Conservation (phyloP, 2,797 vertebrate species). For the Sciurus vulgaris region DNA sequence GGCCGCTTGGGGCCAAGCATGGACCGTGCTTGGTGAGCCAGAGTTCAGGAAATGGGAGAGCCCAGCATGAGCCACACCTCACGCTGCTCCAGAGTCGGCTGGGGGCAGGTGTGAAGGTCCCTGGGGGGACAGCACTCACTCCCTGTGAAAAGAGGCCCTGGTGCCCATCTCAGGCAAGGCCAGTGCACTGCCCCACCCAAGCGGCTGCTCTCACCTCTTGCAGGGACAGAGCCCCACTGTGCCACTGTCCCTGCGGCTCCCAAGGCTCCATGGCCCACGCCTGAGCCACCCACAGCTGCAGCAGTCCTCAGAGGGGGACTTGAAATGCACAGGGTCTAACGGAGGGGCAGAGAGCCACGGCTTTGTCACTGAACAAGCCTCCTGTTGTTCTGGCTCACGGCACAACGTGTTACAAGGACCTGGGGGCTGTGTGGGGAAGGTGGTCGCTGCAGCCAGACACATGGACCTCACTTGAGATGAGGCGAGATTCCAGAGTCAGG, state of each 20-base stretch:
- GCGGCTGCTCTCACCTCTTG: constrained; percentile 21
- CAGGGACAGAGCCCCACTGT: constrained; percentile 48
- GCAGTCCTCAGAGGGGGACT: constrained; percentile 55
- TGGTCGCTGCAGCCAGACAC: neutral
- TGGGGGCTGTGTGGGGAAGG: neutral
- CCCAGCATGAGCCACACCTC: accelerated
- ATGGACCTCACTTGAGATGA: neutral
- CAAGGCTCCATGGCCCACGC: neutral
- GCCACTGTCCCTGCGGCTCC: neutral
- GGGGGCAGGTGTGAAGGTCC: no score
- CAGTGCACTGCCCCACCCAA: neutral
- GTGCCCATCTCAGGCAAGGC: no score
- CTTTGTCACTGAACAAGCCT: constrained; percentile 68
- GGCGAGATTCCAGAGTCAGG: neutral
- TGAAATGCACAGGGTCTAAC: constrained; percentile 74
- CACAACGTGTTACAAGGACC: neutral
- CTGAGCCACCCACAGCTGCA: constrained; percentile 73
- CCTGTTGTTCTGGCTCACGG: neutral
- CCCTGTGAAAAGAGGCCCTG: no score
- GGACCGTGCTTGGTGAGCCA: no score
- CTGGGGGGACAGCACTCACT: no score
- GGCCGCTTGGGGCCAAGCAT: neutral
- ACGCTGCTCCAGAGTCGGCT: no score
- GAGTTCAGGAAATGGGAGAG: neutral
- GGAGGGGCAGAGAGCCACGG: constrained; percentile 64